Base-by-base conservation (phyloP, 2,797 vertebrate genomes). In the Melopsittacus undulatus region DNA sequence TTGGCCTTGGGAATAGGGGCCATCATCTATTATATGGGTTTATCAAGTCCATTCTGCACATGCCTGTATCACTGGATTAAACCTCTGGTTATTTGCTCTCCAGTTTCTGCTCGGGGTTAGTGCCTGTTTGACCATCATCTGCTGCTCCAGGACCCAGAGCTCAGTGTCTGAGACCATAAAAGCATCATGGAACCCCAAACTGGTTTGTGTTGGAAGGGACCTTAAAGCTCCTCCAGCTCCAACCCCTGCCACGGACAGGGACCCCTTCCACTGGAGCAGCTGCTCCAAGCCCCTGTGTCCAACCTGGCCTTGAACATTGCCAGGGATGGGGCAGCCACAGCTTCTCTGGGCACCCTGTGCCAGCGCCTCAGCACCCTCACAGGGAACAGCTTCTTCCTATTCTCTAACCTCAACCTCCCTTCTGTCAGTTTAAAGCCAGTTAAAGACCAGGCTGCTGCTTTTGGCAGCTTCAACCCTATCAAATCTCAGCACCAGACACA, bases 31-130 rank as follows among this genome's bases (percentile, higher is more conserved):
- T 1, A 2, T 1, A 1, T 46, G 30, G 46, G 59, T 7, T 54
- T 17, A 32, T 23, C 1, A 2, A 24, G 30, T 2, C 40, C 0
- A 0, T n/a, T 56, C 14, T 9, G 32, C 51, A 20, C 0, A 0
- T 43, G 45, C 45, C 2, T 1, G 3, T n/a, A 30, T 14, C 51
- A 18, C 27, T 8, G 61, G 8, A 46, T 48, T 30, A 20, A 43
- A 8, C 5, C 40, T 23, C 23, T 4, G 14, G 21, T 27, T 59
- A 38, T 67, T 45, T 23, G 42, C 29, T 40, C 54, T 18, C 43
- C 7, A 3, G 8, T 27, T 64, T 51, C 72, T 30, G 22, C 16
- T 79, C 0, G 0, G 62, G 43, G 32, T 42, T 34, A 34, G 26
- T 0, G 0, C 13, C 26, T 3, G 4, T 51, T 46, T 40, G n/a